These are phyloP conservation scores for Gopherus evgoodei DNA, from an alignment of 2,113 vertebrate genomes.

Conservation along the genomic window DNA sequence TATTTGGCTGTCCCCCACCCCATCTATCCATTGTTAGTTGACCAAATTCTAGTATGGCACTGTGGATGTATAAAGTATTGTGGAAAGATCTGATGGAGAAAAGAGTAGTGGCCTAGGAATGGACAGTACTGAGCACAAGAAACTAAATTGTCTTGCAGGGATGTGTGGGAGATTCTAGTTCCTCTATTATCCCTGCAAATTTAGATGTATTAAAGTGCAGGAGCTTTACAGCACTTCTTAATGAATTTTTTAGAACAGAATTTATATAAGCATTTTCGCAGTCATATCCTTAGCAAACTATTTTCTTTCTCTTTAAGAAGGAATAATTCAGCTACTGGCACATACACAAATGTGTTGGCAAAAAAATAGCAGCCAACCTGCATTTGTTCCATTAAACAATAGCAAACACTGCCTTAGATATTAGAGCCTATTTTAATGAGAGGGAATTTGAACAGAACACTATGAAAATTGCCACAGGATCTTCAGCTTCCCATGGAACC, in stretches of 20 bases:
- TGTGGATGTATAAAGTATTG: not conserved
- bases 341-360: not conserved
- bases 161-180: not conserved
- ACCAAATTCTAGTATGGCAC: not conserved
- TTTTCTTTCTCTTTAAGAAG: not conserved
- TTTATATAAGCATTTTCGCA: not conserved
- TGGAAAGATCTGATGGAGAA: fast-evolving
- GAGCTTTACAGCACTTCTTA: not conserved
- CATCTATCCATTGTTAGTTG: not conserved
- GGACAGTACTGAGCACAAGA: not conserved
- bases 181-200: not conserved
- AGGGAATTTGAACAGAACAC: not conserved
- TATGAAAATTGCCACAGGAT: not conserved
- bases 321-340: not conserved
- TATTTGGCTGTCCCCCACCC: not conserved
- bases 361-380: not conserved
- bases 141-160: not conserved
- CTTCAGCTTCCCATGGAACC: not conserved
- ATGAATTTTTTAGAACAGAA: not conserved
- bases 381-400: not conserved
- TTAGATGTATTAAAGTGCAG: not conserved
- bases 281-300: not conserved
- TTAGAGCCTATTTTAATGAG: not conserved
- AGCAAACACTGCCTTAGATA: not conserved
- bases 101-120: not conserved